phyloP scores from a whole-genome alignment of 2,113 vertebrate genomes.

The Hippocampus mohnikei region DNA sequence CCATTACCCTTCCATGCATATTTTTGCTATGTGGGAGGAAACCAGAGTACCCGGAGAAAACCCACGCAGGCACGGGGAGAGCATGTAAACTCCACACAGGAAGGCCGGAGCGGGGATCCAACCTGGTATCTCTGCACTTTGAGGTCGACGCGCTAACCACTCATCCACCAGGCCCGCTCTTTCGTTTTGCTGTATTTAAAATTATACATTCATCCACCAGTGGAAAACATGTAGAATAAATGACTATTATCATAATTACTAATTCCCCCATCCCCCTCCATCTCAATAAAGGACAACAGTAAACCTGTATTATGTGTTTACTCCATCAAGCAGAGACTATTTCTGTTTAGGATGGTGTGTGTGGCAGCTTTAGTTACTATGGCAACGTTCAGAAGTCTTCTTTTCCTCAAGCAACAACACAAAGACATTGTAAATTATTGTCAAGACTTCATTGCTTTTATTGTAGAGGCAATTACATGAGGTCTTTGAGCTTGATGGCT shows the following conservation, averaged over 20 bases:
- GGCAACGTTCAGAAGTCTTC: background rate
- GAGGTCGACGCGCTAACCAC: too few species aligned
- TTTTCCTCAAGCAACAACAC: background rate
- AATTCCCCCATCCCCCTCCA: background rate
- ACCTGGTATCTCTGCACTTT: too few species aligned
- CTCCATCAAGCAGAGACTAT: background rate
- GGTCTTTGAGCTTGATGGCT: background rate
- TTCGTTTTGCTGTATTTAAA: background rate
- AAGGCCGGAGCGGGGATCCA: too few species aligned
- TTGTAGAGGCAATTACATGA: background rate
- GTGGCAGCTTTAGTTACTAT: background rate
- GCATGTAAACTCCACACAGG: too few species aligned
- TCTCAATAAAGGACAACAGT: background rate
- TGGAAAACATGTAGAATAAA: background rate
- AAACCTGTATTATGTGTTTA: background rate
- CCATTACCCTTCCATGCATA: too few species aligned
- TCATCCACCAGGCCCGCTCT: too few species aligned
- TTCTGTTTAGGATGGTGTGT: background rate
- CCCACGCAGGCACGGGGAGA: too few species aligned
- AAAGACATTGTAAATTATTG: background rate
- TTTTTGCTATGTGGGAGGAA: too few species aligned
- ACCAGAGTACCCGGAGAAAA: too few species aligned
- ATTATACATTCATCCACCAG: background rate
- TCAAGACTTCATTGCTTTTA: background rate
- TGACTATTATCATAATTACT: background rate